These are phyloP conservation scores for Pangasius mekongensis DNA, from an alignment of 2,797 vertebrate species.

Conservation along the genomic window DNA sequence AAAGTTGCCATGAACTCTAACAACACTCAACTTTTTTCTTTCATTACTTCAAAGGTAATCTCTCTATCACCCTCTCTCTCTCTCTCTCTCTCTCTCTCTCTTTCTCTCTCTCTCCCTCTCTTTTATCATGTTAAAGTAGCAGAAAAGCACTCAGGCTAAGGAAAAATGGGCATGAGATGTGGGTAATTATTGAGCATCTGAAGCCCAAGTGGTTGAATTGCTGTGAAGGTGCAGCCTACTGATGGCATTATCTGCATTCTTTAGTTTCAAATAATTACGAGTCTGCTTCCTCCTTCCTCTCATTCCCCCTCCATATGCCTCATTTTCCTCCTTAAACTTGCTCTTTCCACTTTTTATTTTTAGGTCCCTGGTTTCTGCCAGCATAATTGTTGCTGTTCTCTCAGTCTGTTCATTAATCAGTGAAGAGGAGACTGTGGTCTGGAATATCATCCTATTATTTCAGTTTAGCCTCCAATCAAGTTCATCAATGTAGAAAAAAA, in stretches of 20 bases:
- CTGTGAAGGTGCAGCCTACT: slow-evolving; percentile 45
- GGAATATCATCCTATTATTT: slow-evolving; percentile 19
- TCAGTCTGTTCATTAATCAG: slow-evolving; percentile 22
- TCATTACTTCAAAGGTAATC: slow-evolving; percentile 15
- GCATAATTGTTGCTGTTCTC: not conserved
- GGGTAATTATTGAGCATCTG: slow-evolving; percentile 66
- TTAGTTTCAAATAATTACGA: slow-evolving; percentile 42
- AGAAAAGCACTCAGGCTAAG: slow-evolving; percentile 38
- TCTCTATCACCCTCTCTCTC: slow-evolving; percentile 25
- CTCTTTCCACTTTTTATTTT: slow-evolving; percentile 33
- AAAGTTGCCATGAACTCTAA: slow-evolving; percentile 18
- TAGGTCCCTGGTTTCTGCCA: slow-evolving; percentile 3
- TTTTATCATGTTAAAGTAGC: slow-evolving; percentile 13
- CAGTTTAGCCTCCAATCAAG: not conserved
- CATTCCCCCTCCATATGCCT: not conserved
- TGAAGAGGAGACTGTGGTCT: slow-evolving; percentile 10
- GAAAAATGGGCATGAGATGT: slow-evolving; percentile 49
- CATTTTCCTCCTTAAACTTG: slow-evolving; percentile 6
- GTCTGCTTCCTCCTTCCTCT: slow-evolving; percentile 12
- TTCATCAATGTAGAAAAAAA: not conserved
- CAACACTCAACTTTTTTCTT: slow-evolving; percentile 38
- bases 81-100: not conserved
- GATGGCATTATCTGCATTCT: slow-evolving; percentile 46
- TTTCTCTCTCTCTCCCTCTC: not conserved
- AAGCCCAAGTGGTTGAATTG: slow-evolving; percentile 61